Evolutionary conservation across 2,113 vertebrate species (phyloP), one percentile per base, ranked within the genome.

Genomic region (Solenodon paradoxus): DNA sequence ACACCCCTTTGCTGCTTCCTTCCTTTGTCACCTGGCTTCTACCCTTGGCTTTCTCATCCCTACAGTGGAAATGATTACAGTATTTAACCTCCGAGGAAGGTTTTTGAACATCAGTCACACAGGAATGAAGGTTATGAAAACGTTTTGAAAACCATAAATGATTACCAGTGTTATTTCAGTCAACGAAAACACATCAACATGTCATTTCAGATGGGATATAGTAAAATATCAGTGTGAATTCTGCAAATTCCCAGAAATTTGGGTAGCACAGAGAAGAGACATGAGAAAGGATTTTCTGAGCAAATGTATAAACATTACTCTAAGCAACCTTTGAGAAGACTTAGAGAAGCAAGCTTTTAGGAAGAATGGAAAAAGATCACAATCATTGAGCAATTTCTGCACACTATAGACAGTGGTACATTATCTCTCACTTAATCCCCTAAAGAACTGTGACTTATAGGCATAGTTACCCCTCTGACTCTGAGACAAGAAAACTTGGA

Each of bases 11-110:
- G 71, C 74, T 80, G 59, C 61, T 83, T 84, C 94, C 87, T 94
- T n/a, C 71, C 87, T 74, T n/a, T 86, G 87, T 96, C 90, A 51
- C 90, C 83, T 88, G 90, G 69, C 84, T 95, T 40, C 69, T n/a
- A n/a, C 53, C 82, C 90, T 80, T 71, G 75, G n/a, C 89, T 92
- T 82, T 64, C 74, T 94, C 20, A 40, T 91, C 40, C 64, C 84
- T 32, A 9, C 47, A 49, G 59, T 66, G 22, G 92, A 87, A 71
- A 89, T 89, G 92, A 93, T 96, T 89, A 92, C 40, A 81, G 51
- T 87, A 63, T 90, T 97, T 94, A 96, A 93, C 77, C 90, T 66
- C 42, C 88, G 92, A 94, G 66, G 32, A 79, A 66, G 77, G 38
- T 85, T 92, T n/a, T 42, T 71, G 47, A 95, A 61, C 59, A 90